A percentile compares a stretch with the other conserved stretches of the same genome.
Conservation (phyloP, 2,113 vertebrate species). For the Naja naja region DNA sequence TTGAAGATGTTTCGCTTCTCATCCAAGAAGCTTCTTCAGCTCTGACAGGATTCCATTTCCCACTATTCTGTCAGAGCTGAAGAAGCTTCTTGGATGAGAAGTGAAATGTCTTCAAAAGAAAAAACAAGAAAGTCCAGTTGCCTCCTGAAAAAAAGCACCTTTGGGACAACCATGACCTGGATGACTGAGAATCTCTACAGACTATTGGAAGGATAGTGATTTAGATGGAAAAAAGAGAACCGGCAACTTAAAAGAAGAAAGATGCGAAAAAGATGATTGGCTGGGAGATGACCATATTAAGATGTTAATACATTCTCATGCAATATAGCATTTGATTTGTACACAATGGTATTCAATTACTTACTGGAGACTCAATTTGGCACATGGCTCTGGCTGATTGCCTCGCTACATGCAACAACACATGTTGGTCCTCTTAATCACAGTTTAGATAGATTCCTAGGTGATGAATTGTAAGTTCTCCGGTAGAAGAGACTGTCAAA, state of each 20-base stretch:
- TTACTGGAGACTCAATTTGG: not conserved
- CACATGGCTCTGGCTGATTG: not conserved
- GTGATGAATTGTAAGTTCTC: slow-evolving; percentile 21
- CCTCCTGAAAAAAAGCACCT: too few species aligned
- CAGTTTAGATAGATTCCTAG: not conserved
- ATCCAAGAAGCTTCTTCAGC: too few species aligned
- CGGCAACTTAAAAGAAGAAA: not conserved
- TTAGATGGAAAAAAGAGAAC: not conserved
- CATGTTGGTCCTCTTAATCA: not conserved
- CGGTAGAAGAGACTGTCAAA: slow-evolving; percentile 43
- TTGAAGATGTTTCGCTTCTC: too few species aligned
- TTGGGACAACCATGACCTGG: too few species aligned
- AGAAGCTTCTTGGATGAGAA: too few species aligned
- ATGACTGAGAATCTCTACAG: too few species aligned
- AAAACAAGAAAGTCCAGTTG: too few species aligned
- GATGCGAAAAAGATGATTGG: not conserved
- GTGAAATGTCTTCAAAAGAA: too few species aligned
- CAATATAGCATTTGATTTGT: not conserved
- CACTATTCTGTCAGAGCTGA: too few species aligned
- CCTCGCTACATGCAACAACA: not conserved
- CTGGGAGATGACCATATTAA: not conserved
- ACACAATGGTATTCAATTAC: not conserved
- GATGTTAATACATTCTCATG: not conserved
- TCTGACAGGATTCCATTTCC: too few species aligned
- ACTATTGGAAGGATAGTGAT: too few species aligned